Evolutionary conservation across 2,113 vertebrate species (phyloP).

Genomic region (Dipodomys ordii): DNA sequence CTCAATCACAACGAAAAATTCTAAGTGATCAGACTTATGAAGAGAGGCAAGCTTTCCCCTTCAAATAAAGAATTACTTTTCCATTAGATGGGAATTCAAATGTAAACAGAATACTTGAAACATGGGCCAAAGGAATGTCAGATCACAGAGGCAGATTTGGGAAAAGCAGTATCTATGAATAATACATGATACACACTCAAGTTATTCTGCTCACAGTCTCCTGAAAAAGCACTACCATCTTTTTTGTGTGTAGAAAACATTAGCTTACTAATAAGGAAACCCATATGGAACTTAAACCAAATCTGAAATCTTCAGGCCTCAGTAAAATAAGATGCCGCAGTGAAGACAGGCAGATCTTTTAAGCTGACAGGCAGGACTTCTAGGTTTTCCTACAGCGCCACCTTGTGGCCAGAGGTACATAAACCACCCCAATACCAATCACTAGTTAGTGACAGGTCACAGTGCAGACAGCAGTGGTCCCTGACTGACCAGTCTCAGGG

Average conservation of each 20-base stretch:
- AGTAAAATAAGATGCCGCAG: background rate
- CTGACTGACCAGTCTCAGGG: background rate
- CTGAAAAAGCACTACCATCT: background rate
- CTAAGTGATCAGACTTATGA: background rate
- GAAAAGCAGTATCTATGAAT: background rate
- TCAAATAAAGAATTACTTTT: background rate
- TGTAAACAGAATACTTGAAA: slow-evolving; percentile 13
- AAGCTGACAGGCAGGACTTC: background rate
- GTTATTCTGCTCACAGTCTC: background rate
- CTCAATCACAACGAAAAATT: background rate
- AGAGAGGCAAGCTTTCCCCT: background rate
- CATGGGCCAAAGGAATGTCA: background rate
- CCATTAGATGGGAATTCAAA: background rate
- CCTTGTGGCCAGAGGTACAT: slow-evolving; percentile 43
- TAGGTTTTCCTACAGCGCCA: slow-evolving; percentile 55
- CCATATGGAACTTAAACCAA: background rate
- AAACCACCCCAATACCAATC: accelerated
- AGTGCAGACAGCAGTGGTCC: background rate
- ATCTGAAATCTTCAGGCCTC: background rate
- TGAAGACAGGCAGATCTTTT: background rate
- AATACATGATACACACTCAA: background rate
- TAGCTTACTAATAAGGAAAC: background rate
- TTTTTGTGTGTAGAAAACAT: background rate
- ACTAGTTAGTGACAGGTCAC: background rate
- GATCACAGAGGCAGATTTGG: background rate